A percentile compares a stretch with the other conserved stretches of the same genome.
phyloP scores from a whole-genome alignment of 2,113 vertebrate species.

The Malurus melanocephalus region DNA sequence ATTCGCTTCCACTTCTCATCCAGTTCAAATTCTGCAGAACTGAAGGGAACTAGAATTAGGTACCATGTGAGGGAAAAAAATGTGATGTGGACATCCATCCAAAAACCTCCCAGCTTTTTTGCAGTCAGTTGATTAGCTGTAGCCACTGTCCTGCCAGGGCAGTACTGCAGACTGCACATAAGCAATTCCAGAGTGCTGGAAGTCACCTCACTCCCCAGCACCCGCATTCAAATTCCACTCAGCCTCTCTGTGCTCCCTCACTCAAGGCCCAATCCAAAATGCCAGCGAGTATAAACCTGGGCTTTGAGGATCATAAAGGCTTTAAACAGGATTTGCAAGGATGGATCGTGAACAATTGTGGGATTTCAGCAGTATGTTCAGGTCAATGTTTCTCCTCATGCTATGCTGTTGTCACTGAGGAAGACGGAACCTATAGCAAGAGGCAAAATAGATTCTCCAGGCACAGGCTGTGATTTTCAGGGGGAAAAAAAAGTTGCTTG shows the following conservation, averaged over 20 bases:
- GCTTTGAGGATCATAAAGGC: background rate
- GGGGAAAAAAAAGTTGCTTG: rapidly evolving
- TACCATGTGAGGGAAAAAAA: background rate
- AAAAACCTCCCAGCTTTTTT: background rate
- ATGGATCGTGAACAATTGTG: background rate
- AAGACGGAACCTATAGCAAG: background rate
- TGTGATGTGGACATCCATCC: background rate
- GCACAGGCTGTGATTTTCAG: background rate
- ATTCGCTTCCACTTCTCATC: background rate
- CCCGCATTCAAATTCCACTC: background rate
- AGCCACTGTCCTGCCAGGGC: background rate
- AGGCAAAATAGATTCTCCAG: background rate
- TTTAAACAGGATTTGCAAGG: background rate
- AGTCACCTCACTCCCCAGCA: background rate
- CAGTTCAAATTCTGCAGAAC: background rate
- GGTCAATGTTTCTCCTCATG: background rate
- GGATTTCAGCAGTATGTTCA: background rate
- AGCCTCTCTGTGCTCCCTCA: background rate
- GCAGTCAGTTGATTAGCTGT: background rate
- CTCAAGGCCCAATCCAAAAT: background rate
- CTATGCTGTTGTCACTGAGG: background rate
- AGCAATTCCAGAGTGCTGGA: background rate
- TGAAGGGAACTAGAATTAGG: background rate
- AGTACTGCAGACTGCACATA: background rate
- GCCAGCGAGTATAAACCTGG: background rate